Conservation (phyloP, 2,888 invertebrate genomes). For the Bruchidius siliquastri region DNA sequence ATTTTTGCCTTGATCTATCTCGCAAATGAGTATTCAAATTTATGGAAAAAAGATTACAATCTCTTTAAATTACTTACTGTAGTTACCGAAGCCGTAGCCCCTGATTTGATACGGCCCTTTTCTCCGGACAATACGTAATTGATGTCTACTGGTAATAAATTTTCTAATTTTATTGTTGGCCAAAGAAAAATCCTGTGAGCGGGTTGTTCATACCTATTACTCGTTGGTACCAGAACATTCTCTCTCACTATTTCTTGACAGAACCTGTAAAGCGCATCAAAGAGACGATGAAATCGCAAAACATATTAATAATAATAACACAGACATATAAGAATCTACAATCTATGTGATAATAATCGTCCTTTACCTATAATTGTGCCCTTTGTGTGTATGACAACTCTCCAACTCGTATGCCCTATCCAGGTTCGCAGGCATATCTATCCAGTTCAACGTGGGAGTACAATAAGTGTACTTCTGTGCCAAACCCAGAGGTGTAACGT, state of each 20-base stretch:
- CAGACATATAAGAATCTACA: no score
- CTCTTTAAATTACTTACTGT: slow-evolving; percentile 27
- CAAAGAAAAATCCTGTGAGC: slow-evolving; percentile 83
- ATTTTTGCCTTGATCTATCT: no score
- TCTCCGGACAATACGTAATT: slow-evolving; percentile 55
- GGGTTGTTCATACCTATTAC: slow-evolving; percentile 55
- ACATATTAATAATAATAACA: no score
- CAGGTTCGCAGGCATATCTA: slow-evolving; percentile 50
- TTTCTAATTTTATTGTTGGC: slow-evolving; percentile 79
- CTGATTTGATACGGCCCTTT: slow-evolving; percentile 36
- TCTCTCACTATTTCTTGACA: slow-evolving; percentile 76
- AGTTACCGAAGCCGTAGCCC: slow-evolving; percentile 38
- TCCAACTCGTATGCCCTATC: slow-evolving; percentile 46
- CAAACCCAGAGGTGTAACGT: slow-evolving; percentile 63
- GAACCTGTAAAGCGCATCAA: slow-evolving; percentile 51
- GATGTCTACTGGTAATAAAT: slow-evolving; percentile 82
- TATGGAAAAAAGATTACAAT: no score
- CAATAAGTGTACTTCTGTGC: slow-evolving; percentile 54
- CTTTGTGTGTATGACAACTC: slow-evolving; percentile 47
- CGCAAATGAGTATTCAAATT: no score
- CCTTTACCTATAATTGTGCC: slow-evolving; percentile 46
- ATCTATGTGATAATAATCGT: no score
- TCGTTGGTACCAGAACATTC: slow-evolving; percentile 53
- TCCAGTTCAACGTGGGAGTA: slow-evolving; percentile 58
- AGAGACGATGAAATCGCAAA: background rate